Evolutionary conservation across 2,797 vertebrate genomes (phyloP).

Genomic region (Sebastes iracundus): DNA sequence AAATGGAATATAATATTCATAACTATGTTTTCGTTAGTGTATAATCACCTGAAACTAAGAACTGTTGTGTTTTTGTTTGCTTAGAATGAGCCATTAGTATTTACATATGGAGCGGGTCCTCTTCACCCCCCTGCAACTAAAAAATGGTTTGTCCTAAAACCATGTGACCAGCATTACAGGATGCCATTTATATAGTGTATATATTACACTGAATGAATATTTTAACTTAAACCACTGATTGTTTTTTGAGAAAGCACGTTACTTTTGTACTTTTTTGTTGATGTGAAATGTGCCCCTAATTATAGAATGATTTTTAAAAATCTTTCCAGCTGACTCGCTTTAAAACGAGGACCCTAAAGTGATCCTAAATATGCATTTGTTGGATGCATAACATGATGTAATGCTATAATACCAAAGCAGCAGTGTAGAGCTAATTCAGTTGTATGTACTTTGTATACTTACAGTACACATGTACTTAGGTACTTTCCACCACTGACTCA

Average conservation of each 20-base stretch:
- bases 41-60: too few species aligned
- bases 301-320: too few species aligned
- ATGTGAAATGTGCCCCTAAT: too few species aligned
- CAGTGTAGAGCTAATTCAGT: background rate
- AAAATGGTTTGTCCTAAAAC: background rate
- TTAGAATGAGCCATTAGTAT: too few species aligned
- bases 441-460: background rate
- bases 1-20: background rate
- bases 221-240: too few species aligned
- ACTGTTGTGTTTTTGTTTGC: fast-evolving
- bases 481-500: background rate
- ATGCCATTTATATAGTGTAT: background rate
- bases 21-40: too few species aligned
- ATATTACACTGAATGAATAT: too few species aligned
- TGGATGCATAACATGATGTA: background rate
- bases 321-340: too few species aligned
- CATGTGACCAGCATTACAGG: background rate
- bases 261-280: too few species aligned
- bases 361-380: background rate
- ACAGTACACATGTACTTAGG: background rate
- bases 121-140: background rate
- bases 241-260: too few species aligned
- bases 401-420: background rate
- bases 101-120: too few species aligned
- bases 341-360: too few species aligned